Evolutionary conservation across 2,113 vertebrate genomes (phyloP), one percentile per base, ranked within the genome.

Genomic region (Deroptyus accipitrinus): DNA sequence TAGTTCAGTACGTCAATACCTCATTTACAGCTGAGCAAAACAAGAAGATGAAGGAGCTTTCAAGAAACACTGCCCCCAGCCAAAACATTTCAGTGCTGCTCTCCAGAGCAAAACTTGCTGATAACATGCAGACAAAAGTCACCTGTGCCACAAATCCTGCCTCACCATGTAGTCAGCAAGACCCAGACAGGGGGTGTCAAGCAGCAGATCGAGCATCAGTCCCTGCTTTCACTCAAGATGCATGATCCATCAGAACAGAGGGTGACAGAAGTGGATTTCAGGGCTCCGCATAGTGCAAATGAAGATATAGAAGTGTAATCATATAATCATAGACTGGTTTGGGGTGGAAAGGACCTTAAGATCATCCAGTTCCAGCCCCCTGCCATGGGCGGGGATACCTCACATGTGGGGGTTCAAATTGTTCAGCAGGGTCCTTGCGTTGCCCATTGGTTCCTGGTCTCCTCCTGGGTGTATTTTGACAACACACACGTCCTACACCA

Each of bases 231-330:
- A 24, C 57, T 59, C 22, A 35, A 35, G 57, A 59, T 35, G 13
- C 69, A 9, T 0, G 5, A 17, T 5, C 41, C 3, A 2, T 20
- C 2, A 0, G 35, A 37, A 35, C 30, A 46, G n/a, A 13, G 1
- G 37, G 63, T 18, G 49, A 33, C n/a, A 48, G 57, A 16, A 7
- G 22, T 0, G 46, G 16, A 6, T 19, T 20, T 19, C 13, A 33
- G 35, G 31, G 7, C 35, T 23, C 41, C 19, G 1, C 13, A 2
- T 3, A 5, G 6, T 10, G 10, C 37, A 23, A 64, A 44, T 7
- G 10, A 51, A 44, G 2, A 13, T 11, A 3, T 2, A 23, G 15
- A 46, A 28, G 30, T 4, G 59, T 20, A 16, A 6, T 35, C 9
- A 35, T 23, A 59, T 22, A 59, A 35, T 3, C 25, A 22, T 31